Evolutionary conservation across 1,140 invertebrate species (phyloP), one percentile per base, ranked within the genome.

Genomic region (Drosophila pallidifrons): DNA sequence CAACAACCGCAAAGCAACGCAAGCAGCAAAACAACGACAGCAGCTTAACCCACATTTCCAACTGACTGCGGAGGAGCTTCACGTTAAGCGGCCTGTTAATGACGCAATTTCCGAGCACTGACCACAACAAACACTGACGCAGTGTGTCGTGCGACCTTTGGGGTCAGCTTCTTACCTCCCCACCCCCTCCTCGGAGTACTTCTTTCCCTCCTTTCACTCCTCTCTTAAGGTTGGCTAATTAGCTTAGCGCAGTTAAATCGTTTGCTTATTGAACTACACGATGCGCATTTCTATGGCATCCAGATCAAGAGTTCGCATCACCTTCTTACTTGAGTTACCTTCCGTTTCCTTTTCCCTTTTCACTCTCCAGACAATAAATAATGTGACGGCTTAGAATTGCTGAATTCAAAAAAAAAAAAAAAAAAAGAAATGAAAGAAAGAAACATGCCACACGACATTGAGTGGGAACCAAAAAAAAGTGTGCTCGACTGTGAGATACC

Each of bases 181-280:
- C 55, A 45, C 16, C 16, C 16, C 2, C 20, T 20, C 20, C 20
- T 20, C 20, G 20, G 20, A 20, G 20, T 20, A 20, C 2, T 20
- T 3, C 20, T 0, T 20, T 20, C 20, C 20, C 20, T 20, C 20
- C 20, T 20, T n/a, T n/a, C n/a, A n/a, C n/a, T n/a, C n/a, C n/a
- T n/a, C 20, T 20, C 20, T 20, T 20, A 20, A 20, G 20, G 41
- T 13, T 46, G 73, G 49, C 69, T 77, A 77, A 77, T 77, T 77
- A 77, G 74, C 74, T 77, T 77, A 77, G 60, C 69, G 59, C 54
- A 41, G 69, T 65, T 76, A 72, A 76, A 76, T 65, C 57, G 74
- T 55, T 72, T 73, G 74, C 57, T 72, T 73, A 73, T 77, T 77
- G 74, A 77, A 77, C 74, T 59, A 61, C 35, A 58, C 51, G 52